Evolutionary conservation across 2,797 vertebrate species (phyloP).

Genomic region (Calcarius lapponicus): DNA sequence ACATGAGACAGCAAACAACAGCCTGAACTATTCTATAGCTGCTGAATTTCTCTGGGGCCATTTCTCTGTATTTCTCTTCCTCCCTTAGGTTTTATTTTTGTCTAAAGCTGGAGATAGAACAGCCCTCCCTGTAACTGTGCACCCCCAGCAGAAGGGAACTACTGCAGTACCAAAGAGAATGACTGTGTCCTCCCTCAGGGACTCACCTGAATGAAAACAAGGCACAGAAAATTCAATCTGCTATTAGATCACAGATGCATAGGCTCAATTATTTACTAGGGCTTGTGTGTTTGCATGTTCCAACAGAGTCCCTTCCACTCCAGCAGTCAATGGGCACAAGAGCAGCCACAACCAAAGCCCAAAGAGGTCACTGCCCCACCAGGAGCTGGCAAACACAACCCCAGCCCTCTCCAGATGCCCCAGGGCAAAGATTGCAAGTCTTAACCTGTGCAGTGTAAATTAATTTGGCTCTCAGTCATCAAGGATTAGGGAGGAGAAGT

Average conservation of each 20-base stretch:
- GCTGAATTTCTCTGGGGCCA: background rate
- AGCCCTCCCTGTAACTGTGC: background rate
- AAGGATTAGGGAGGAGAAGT: background rate
- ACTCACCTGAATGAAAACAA: background rate
- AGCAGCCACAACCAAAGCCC: background rate
- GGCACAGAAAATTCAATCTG: background rate
- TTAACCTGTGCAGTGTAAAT: background rate
- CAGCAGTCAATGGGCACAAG: background rate
- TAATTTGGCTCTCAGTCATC: background rate
- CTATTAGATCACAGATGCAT: background rate
- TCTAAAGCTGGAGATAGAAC: accelerated
- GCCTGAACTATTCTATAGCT: background rate
- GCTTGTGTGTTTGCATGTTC: background rate
- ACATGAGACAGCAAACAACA: background rate
- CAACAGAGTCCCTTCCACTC: background rate
- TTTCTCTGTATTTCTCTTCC: background rate
- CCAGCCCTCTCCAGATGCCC: background rate
- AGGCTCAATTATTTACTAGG: background rate
- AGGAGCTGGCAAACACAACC: background rate
- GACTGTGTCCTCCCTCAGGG: background rate
- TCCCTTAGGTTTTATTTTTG: background rate
- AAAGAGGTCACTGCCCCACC: background rate
- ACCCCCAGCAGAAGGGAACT: background rate
- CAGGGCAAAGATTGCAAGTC: background rate
- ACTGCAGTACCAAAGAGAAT: background rate